phyloP scores from a whole-genome alignment of 2,888 invertebrate genomes.

The Pterobdella sp. region DNA sequence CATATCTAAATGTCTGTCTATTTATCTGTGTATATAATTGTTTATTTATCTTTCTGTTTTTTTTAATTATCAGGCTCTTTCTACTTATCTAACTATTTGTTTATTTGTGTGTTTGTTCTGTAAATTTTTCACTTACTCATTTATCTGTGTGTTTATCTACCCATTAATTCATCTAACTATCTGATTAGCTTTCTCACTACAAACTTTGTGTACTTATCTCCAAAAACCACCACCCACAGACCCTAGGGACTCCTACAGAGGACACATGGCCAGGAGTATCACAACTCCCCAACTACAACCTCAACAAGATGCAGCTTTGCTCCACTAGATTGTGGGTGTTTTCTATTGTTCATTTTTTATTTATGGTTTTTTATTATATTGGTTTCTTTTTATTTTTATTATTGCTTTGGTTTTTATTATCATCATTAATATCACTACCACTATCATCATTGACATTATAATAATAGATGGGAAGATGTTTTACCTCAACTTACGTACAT shows the following conservation, averaged over 20 bases:
- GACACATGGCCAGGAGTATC: conserved; percentile 14
- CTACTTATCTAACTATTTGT: too few species aligned
- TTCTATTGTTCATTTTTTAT: neutral
- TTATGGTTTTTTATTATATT: neutral
- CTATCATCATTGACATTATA: neutral
- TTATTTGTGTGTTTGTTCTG: too few species aligned
- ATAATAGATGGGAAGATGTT: conserved; percentile 9
- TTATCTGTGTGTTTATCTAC: too few species aligned
- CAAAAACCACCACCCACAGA: conserved; percentile 5
- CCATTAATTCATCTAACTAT: too few species aligned
- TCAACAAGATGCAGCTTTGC: neutral
- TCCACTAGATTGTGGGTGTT: neutral
- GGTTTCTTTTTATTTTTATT: neutral
- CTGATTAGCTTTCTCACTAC: too few species aligned
- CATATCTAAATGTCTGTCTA: neutral
- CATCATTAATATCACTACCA: neutral
- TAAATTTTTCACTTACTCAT: too few species aligned
- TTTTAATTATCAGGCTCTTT: too few species aligned
- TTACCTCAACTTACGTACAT: conserved; percentile 80
- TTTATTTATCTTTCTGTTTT: too few species aligned
- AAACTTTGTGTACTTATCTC: too few species aligned
- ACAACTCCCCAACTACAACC: conserved; percentile 6
- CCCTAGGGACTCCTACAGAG: conserved; percentile 21
- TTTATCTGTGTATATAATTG: neutral
- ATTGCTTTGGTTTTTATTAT: neutral